phyloP scores from a whole-genome alignment of 2,888 invertebrate genomes.

The Pseudococcus viburni region DNA sequence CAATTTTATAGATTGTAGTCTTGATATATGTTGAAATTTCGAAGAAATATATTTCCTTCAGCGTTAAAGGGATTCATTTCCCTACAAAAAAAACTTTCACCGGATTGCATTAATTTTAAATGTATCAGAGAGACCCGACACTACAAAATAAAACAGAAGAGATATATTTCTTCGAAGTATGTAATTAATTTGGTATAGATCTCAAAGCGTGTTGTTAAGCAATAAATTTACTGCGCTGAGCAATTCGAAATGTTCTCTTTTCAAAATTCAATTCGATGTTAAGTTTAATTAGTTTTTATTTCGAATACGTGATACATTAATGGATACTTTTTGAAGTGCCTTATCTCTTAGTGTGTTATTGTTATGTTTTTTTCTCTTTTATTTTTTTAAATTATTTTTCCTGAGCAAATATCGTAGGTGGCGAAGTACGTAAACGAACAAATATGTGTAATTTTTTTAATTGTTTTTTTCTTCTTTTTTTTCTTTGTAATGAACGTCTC shows the following conservation, averaged over 20 bases:
- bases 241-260: conserved; percentile 32
- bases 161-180: conserved; percentile 38
- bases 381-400: conserved; percentile 17
- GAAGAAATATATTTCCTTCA: conserved; percentile 10
- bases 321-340: conserved; percentile 54
- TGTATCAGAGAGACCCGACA: not conserved
- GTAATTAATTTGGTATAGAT: conserved; percentile 56
- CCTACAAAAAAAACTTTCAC: conserved; percentile 5
- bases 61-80: not conserved
- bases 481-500: conserved; percentile 7
- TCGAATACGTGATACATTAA: conserved; percentile 55
- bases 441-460: conserved; percentile 39
- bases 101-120: conserved; percentile 12
- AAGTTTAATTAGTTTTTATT: conserved; percentile 51
- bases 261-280: conserved; percentile 38
- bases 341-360: conserved; percentile 43
- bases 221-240: conserved; percentile 44
- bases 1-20: conserved; percentile 8
- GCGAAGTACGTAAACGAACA: conserved; percentile 43
- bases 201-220: conserved; percentile 55
- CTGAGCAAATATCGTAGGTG: conserved; percentile 14
- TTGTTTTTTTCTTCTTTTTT: conserved; percentile 6
- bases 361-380: conserved; percentile 38
- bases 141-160: not conserved
- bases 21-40: conserved; percentile 26